A percentile compares a stretch with the other conserved stretches of the same genome.
Evolutionary conservation across 2,113 vertebrate genomes (phyloP).

Genomic region (Acanthisitta chloris): DNA sequence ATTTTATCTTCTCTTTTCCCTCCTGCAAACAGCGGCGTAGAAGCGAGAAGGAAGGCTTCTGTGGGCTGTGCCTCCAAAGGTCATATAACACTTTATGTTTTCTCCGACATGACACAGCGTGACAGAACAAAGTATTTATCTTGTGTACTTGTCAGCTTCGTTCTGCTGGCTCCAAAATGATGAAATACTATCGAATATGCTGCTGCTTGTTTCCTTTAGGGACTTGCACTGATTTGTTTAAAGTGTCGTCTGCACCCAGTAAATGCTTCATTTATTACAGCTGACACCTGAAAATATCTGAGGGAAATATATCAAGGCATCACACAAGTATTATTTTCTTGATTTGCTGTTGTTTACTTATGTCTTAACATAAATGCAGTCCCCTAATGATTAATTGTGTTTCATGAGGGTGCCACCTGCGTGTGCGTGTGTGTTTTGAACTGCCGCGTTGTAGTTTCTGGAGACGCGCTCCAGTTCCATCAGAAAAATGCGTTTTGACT

Average conservation of each 20-base stretch:
- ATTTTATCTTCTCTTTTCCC: background rate
- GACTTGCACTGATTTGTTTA: constrained; percentile 62
- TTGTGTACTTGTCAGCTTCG: constrained; percentile 74
- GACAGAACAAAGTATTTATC: constrained; percentile 76
- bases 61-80: constrained; percentile 62
- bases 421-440: background rate
- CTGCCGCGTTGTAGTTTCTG: accelerated
- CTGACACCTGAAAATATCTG: constrained; percentile 55
- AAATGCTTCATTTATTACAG: constrained; percentile 71
- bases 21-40: background rate
- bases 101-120: constrained; percentile 59
- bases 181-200: constrained; percentile 65
- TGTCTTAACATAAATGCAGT: background rate
- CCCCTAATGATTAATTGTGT: background rate
- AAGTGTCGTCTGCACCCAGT: constrained; percentile 59
- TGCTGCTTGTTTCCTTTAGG: constrained; percentile 63
- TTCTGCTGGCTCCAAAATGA: constrained; percentile 61
- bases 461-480: background rate
- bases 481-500: constrained; percentile 32
- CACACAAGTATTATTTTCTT: background rate
- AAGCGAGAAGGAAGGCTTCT: background rate
- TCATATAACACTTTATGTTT: constrained; percentile 68
- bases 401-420: background rate
- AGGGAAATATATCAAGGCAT: constrained; percentile 12
- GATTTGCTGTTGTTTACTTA: constrained; percentile 22